Conservation (phyloP, 1,140 invertebrate genomes). For the Dreissena polymorpha region DNA sequence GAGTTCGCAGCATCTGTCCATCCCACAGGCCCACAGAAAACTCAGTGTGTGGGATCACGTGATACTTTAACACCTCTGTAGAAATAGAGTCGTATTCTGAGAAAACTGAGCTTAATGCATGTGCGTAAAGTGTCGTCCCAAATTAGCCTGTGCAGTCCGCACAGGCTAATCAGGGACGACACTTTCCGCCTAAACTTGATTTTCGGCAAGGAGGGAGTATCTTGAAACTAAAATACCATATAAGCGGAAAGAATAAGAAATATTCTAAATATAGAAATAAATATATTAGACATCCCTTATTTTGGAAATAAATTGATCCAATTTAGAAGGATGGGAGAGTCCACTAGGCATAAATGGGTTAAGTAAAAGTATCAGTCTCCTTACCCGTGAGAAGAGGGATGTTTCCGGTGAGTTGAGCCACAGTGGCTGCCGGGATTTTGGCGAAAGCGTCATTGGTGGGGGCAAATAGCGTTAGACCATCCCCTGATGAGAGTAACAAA, state of each 20-base stretch:
- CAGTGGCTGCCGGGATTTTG: neutral
- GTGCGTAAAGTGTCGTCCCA: no score
- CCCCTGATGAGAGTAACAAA: neutral
- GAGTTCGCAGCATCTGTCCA: constrained; percentile 46
- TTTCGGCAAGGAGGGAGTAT: neutral
- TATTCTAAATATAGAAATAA: no score
- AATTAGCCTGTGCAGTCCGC: constrained; percentile 9
- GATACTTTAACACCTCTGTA: constrained; percentile 59
- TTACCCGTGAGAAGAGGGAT: constrained; percentile 28
- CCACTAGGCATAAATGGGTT: no score
- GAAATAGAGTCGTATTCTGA: neutral
- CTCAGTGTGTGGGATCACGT: constrained; percentile 59
- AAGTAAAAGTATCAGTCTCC: neutral
- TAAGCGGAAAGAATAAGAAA: no score
- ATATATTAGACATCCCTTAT: no score
- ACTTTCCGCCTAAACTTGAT: no score
- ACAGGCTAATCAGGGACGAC: no score
- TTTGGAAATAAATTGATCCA: no score
- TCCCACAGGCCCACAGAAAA: constrained; percentile 60
- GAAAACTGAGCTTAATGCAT: no score
- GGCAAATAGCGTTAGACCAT: constrained; percentile 14
- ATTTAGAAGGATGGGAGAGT: no score
- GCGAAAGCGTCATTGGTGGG: constrained; percentile 27
- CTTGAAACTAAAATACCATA: no score
- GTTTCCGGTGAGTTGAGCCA: constrained; percentile 7